phyloP scores from a whole-genome alignment of 2,113 vertebrate genomes.

The Vimba vimba region DNA sequence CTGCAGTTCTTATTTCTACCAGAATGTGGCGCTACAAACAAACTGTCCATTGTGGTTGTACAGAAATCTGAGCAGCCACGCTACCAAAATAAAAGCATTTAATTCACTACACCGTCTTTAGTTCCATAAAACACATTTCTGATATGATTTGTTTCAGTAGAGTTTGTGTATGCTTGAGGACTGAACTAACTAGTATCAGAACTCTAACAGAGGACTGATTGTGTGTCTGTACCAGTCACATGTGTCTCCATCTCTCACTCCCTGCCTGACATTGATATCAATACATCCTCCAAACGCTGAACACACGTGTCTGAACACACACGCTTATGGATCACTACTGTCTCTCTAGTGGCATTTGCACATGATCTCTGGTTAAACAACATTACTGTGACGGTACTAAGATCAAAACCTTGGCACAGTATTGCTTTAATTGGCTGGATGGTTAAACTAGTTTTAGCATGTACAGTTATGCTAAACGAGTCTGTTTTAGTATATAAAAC shows the following conservation, averaged over 20 bases:
- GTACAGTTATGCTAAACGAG: background rate
- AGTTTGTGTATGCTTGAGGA: background rate
- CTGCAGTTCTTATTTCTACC: constrained; percentile 9
- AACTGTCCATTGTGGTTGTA: background rate
- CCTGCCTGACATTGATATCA: background rate
- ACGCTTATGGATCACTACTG: background rate
- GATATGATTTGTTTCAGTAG: background rate
- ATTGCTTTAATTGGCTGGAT: background rate
- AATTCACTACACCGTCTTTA: background rate
- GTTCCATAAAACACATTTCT: background rate
- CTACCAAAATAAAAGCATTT: background rate
- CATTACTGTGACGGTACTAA: background rate
- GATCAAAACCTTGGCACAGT: background rate
- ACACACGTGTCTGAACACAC: constrained; percentile 7
- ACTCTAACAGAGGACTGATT: constrained; percentile 23
- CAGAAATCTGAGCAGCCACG: background rate
- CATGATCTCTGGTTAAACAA: background rate
- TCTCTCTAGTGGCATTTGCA: background rate
- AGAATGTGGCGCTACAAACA: background rate
- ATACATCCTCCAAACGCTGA: background rate
- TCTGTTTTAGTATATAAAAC: too few species aligned
- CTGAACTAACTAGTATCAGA: background rate
- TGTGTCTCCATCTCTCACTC: constrained; percentile 22
- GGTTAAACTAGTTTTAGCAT: background rate
- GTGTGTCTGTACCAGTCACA: constrained; percentile 34